Base-by-base conservation (phyloP, 2,113 vertebrate species). In the Gymnocephalus cernua region DNA sequence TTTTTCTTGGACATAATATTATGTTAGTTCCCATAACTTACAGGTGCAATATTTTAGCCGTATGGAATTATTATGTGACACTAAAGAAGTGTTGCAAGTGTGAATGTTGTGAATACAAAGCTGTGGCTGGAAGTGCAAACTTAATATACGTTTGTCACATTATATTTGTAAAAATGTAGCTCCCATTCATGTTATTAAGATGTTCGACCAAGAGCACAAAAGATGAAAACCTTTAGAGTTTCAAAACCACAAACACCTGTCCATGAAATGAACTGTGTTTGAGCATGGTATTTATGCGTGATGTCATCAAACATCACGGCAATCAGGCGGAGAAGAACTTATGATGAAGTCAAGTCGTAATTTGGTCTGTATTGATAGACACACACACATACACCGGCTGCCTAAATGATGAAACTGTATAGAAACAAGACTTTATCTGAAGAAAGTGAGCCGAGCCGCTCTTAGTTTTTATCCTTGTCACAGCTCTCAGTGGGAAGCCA, bases 401-500 rank as follows among this genome's bases (percentile, higher is more conserved):
- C 47, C 79, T 78, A 69, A 88, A 90, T 86, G 81, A 84, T 90
- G 90, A 80, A 87, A 84, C 72, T 48, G 78, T 62, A 62, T 23
- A 84, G 76, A 87, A 91, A 86, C 35, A 25, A 85, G 79, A 77
- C 25, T 85, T 81, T 54, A 86, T 84, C 82, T 67, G 63, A 70
- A 73, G 85, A 90, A 87, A 82, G 72, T 70, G 72, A 72, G 56
- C 53, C 6, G 25, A 65, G 78, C 32, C 18, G 64, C 64, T 80
- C 73, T 45, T 65, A 76, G 69, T 86, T 89, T 86, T 91, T 87
- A 92, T 90, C 80, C 87, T 75, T 84, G 92, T 84, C 86, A 79
- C 77, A 82, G 79, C 70, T 87, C 86, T 83, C 83, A 87, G 88
- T 79, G 89, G 83, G 89, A 86, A 74, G 82, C 88, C 89, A 94